Conservation (phyloP, 2,797 vertebrate species). For the Huso huso region DNA sequence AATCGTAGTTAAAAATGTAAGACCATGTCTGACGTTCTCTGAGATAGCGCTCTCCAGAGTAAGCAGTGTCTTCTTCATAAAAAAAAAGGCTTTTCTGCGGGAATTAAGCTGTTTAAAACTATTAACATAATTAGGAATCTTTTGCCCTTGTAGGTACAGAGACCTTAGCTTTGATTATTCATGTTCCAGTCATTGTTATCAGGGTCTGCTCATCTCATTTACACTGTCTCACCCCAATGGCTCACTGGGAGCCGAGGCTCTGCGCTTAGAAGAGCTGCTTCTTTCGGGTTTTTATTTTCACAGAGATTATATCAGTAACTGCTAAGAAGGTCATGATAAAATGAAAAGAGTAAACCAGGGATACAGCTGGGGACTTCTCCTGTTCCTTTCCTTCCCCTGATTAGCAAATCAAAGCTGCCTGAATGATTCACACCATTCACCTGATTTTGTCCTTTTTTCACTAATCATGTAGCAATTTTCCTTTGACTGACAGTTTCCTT, state of each 20-base stretch:
- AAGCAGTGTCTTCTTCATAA: conserved; percentile 51
- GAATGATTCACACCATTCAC: conserved; percentile 98
- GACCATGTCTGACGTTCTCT: conserved; percentile 47
- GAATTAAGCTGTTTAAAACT: conserved; percentile 88
- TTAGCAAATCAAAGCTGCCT: conserved; percentile 99
- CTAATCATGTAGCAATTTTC: conserved; percentile 98
- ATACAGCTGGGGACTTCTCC: conserved; percentile 91
- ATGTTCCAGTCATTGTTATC: conserved; percentile 69
- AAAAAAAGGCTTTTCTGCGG: conserved; percentile 55
- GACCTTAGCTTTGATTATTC: conserved; percentile 80
- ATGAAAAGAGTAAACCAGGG: conserved; percentile 88
- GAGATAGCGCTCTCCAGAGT: conserved; percentile 56
- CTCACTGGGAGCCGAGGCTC: conserved; percentile 66
- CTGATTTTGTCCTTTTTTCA: conserved; percentile 98
- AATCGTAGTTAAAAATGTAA: conserved; percentile 64
- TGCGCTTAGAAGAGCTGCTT: conserved; percentile 58
- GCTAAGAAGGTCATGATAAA: conserved; percentile 96
- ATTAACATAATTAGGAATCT: conserved; percentile 90
- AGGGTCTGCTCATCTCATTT: conserved; percentile 75
- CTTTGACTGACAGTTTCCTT: conserved; percentile 99
- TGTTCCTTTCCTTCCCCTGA: conserved; percentile 83
- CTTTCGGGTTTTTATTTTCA: conserved; percentile 55
- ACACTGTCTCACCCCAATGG: conserved; percentile 68
- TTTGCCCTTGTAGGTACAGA: conserved; percentile 75
- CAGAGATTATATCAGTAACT: conserved; percentile 82